phyloP scores from a whole-genome alignment of 2,797 vertebrate species.

The Anguilla anguilla region DNA sequence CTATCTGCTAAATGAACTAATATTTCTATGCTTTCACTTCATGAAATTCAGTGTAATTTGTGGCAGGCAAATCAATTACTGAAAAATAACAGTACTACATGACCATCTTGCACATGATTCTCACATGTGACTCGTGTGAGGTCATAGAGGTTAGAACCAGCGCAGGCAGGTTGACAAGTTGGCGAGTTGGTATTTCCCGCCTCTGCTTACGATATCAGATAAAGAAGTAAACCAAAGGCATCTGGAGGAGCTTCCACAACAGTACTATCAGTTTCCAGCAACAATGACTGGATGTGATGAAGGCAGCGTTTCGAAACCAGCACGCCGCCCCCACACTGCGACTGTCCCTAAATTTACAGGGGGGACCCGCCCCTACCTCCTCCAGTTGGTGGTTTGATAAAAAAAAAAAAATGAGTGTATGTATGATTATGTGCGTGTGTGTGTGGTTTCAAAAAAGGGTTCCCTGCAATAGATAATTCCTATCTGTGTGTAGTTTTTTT shows the following conservation, averaged over 20 bases:
- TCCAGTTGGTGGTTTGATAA: conserved; percentile 25
- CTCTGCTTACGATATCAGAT: not conserved
- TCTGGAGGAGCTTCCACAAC: not conserved
- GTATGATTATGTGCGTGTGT: not conserved
- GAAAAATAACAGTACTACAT: not conserved
- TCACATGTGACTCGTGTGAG: conserved; percentile 19
- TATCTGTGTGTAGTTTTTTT: conserved; percentile 9
- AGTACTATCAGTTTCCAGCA: conserved; percentile 6
- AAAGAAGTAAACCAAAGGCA: not conserved
- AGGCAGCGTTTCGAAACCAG: not conserved
- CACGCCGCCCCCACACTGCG: not conserved
- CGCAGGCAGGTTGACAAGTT: conserved; percentile 4
- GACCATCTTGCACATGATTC: not conserved
- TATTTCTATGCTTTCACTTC: conserved; percentile 40
- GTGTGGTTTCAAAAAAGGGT: not conserved
- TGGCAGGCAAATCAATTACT: conserved; percentile 23
- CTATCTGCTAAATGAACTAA: too few species aligned
- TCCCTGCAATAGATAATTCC: conserved; percentile 14
- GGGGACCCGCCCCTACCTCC: conserved; percentile 30
- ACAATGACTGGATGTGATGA: not conserved
- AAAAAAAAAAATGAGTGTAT: too few species aligned
- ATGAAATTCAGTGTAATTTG: conserved; percentile 38
- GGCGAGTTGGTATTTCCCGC: not conserved
- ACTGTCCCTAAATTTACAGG: conserved; percentile 3
- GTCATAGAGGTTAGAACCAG: not conserved